Evolutionary conservation across 2,113 vertebrate species (phyloP), one percentile per base, ranked within the genome.

Genomic region (Parotia lawesii): DNA sequence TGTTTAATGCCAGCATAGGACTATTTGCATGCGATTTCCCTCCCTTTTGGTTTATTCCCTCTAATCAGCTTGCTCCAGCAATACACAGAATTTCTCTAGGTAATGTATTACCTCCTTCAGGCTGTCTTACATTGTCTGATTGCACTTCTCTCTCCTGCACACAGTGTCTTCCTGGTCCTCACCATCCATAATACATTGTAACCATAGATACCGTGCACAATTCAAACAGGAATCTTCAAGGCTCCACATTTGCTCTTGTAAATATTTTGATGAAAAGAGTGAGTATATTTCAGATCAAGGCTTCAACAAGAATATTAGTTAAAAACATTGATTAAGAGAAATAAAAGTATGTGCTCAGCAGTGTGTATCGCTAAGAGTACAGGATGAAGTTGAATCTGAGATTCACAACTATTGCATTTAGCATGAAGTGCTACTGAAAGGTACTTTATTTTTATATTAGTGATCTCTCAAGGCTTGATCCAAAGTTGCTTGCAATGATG

Each of bases 261-360:
- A 96, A 95, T 96, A 94, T 95, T 96, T 94, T 89, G 84, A 93
- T 97, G 82, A 76, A 76, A 77, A 89, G 54, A 88, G 76, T 83
- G 42, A 81, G 86, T 90, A 69, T 69, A 65, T 75, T 77, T 69
- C 78, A 93, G 87, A 67, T 86, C 31, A 60, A 86, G 23, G 40
- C 72, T 85, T 92, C 65, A 77, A 60, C 45, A 88, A 84, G 53
- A 84, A n/a, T 78, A 67, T 74, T 90, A 79, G 73, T 71, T 93
- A 38, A 90, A 95, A 93, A 64, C 88, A 27, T 14, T 86, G 76
- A 90, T 92, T 91, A 71, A 13, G 48, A 79, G 72, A 93, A 81
- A 69, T 83, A 75, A 91, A 92, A 65, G 23, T 57, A 28, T 50
- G 20, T 21, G 28, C 15, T 82, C 51, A 74, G 47, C 48, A 57